A percentile compares a stretch with the other conserved stretches of the same genome.
Evolutionary conservation across 2,888 invertebrate species (phyloP).

Genomic region (Plutella xylostella): DNA sequence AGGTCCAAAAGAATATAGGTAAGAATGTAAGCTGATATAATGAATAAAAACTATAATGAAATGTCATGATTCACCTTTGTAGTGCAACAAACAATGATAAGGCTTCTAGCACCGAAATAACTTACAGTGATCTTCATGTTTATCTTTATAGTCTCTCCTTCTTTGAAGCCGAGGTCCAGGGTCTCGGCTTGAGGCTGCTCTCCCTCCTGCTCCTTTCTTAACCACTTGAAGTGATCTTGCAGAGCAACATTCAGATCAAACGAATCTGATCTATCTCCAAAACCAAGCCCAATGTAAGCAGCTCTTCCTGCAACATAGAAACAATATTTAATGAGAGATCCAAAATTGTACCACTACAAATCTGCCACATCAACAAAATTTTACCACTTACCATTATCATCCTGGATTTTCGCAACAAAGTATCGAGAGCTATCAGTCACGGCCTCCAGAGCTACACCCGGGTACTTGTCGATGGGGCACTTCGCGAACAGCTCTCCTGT

Average conservation of each 20-base stretch:
- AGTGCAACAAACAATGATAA: too few relatives aligned
- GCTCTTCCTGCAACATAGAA: conserved; percentile 71
- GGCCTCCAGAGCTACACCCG: conserved; percentile 93
- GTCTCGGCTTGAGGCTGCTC: conserved; percentile 82
- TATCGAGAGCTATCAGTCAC: conserved; percentile 98
- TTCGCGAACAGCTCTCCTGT: conserved; percentile 95
- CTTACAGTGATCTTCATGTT: conserved; percentile 96
- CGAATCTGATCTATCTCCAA: conserved; percentile 97
- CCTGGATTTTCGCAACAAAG: conserved; percentile 95
- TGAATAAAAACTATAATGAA: too few relatives aligned
- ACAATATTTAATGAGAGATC: too few relatives aligned
- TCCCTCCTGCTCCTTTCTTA: conserved; percentile 84
- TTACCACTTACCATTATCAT: conserved; percentile 85
- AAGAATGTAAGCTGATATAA: too few relatives aligned
- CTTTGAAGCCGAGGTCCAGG: conserved; percentile 97
- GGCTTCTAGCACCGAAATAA: background rate
- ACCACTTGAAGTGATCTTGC: conserved; percentile 98
- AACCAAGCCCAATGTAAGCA: conserved; percentile 97
- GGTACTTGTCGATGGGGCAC: conserved; percentile 96
- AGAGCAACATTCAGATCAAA: conserved; percentile 98
- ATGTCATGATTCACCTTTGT: too few relatives aligned
- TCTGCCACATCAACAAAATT: conserved; percentile 1
- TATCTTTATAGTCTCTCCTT: conserved; percentile 99
- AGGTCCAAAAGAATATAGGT: too few relatives aligned
- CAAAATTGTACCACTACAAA: background rate